Percentiles rank a stretch among this genome's conserved stretches.
Conservation (phyloP, 2,113 vertebrate species). For the Heterotilapia buettikoferi region DNA sequence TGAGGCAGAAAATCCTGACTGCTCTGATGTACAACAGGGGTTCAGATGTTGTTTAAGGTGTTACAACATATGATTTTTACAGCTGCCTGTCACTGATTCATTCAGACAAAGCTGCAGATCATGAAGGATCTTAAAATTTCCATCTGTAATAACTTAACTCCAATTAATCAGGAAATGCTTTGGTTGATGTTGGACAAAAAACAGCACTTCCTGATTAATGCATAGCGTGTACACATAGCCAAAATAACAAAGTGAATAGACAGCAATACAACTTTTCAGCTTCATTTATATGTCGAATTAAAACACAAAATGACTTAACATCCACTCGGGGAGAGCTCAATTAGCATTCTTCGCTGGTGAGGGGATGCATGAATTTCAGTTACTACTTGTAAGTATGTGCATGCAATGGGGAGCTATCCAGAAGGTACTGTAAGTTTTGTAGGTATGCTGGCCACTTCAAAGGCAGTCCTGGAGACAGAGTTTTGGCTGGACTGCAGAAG, state of each 20-base stretch:
- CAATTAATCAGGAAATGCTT: neutral
- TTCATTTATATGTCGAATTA: neutral
- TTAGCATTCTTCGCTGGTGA: slow-evolving; percentile 30
- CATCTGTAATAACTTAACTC: neutral
- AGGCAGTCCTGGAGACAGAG: slow-evolving; percentile 14
- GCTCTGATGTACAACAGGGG: neutral
- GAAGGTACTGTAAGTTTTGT: neutral
- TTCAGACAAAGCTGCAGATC: neutral
- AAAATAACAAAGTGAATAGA: neutral
- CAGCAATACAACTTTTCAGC: neutral
- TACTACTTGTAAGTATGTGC: neutral
- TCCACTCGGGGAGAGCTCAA: slow-evolving; percentile 11
- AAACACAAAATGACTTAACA: neutral
- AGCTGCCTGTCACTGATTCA: neutral
- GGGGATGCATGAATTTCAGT: slow-evolving; percentile 7
- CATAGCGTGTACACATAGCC: neutral
- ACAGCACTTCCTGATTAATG: neutral
- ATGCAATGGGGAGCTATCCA: neutral
- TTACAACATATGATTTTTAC: neutral
- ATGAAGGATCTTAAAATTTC: neutral
- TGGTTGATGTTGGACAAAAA: slow-evolving; percentile 7
- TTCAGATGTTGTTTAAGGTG: neutral
- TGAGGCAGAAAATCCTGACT: neutral
- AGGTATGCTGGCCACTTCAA: slow-evolving; percentile 25
- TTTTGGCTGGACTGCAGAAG: slow-evolving; percentile 4